phyloP scores from a whole-genome alignment of 2,888 invertebrate species.

The Lepidocyrtoides sp. region DNA sequence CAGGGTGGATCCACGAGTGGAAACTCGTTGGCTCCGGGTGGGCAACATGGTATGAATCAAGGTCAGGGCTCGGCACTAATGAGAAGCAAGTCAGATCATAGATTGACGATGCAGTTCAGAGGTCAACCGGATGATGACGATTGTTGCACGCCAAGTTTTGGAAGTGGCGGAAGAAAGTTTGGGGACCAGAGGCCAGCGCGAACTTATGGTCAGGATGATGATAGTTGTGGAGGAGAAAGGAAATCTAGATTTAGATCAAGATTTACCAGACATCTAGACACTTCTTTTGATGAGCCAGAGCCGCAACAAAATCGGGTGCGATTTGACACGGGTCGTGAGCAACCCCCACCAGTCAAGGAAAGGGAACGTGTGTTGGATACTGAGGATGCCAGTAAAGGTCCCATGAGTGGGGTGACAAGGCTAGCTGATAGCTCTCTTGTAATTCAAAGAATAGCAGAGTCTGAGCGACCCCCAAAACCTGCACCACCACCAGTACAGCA shows the following conservation, averaged over 20 bases:
- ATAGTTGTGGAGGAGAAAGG: constrained; percentile 82
- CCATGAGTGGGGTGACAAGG: constrained; percentile 95
- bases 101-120: constrained; percentile 95
- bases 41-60: constrained; percentile 76
- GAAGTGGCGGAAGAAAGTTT: constrained; percentile 90
- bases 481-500: constrained; percentile 84
- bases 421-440: constrained; percentile 91
- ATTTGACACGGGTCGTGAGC: constrained; percentile 70
- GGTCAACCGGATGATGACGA: constrained; percentile 92
- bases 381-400: constrained; percentile 93
- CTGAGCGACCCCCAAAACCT: constrained; percentile 85
- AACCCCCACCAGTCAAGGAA: constrained; percentile 85
- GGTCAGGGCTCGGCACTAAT: constrained; percentile 91
- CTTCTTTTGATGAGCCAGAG: constrained; percentile 88
- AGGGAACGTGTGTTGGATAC: constrained; percentile 94
- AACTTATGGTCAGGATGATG: constrained; percentile 85
- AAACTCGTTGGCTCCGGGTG: constrained; percentile 63
- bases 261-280: constrained; percentile 90
- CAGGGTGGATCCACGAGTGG: constrained; percentile 86
- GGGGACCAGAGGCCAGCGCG: constrained; percentile 88
- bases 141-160: constrained; percentile 86
- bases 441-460: constrained; percentile 85
- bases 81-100: constrained; percentile 97
- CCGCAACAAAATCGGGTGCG: constrained; percentile 85
- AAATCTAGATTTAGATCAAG: constrained; percentile 91